Conservation (phyloP, 2,113 vertebrate genomes). For the Gallinago jamesoni region DNA sequence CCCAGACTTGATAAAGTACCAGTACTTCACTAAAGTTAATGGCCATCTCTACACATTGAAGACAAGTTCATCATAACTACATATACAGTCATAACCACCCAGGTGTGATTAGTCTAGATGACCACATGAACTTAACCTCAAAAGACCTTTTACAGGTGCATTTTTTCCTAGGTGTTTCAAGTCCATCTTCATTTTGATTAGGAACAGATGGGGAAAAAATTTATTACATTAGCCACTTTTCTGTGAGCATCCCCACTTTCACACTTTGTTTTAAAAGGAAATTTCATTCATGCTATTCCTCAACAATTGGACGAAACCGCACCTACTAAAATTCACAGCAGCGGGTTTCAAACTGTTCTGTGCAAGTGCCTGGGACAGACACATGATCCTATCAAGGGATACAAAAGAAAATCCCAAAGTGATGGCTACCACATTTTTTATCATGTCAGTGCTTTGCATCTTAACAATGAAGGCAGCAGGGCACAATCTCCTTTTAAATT, state of each 20-base stretch:
- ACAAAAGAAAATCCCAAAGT: background rate
- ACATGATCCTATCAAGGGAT: background rate
- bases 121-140: background rate
- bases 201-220: background rate
- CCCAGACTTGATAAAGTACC: background rate
- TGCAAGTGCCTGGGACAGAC: background rate
- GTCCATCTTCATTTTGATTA: background rate
- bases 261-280: background rate
- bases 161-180: background rate
- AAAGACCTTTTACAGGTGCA: background rate
- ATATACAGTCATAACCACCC: background rate
- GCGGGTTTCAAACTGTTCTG: background rate
- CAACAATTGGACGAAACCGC: background rate
- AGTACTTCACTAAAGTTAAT: background rate
- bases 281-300: background rate
- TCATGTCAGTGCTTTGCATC: background rate
- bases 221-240: background rate
- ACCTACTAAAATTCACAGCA: background rate
- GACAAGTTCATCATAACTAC: background rate
- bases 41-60: background rate
- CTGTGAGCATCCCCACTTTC: background rate
- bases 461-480: background rate
- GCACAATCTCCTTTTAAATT: conserved; percentile 1
- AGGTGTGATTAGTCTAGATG: background rate
- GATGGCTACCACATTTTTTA: background rate